Base-by-base conservation (phyloP, 2,113 vertebrate species). In the Ictalurus furcatus region DNA sequence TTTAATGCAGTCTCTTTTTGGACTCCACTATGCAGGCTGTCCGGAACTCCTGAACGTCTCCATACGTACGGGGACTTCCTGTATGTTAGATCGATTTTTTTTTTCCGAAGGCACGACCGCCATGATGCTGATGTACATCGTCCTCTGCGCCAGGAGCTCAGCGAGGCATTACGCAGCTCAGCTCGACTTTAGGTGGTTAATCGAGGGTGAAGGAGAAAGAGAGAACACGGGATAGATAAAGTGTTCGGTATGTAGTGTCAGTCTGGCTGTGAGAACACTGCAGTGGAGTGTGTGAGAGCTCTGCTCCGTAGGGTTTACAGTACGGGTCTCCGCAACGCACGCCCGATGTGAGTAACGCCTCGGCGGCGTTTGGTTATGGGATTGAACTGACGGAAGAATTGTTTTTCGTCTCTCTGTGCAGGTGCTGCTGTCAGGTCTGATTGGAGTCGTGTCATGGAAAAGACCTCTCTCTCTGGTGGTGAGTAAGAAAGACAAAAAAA, bases 361-460 rank as follows among this genome's bases (percentile, higher is more conserved):
- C 17, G 34, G 21, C 48, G 6, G 65, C 37, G 67, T 37, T 44
- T 63, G 6, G 48, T 34, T 71, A n/a, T 6, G 30, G 16, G 52
- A 79, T 21, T 6, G 19, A 85, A 59, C 23, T 73, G 59, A 79
- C 19, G 69, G 79, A 34, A 54, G 81, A 82, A 61, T 34, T 85
- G 3, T 85, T 85, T 88, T 69, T 73, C 23, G 79, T 61, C 40
- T 89, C 25, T 37, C 86, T 61, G 94, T 93, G 4, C 95, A 99
- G 98, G 98, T 99, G 94, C 96, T 99, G 92, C 92, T 99, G 91
- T 99, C 98, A 0, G 98, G 98, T 89, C 86, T 99, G 92, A 99
- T 99, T 0, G 98, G 98, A 0, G 97, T 99, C 65, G 98, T 99
- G 93, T 99, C 98, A 52, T 99, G 98, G 98, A 99, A 99, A 93